These are phyloP conservation scores for Echeneis naucrates DNA, from an alignment of 2,797 vertebrate genomes.

Conservation along the genomic window DNA sequence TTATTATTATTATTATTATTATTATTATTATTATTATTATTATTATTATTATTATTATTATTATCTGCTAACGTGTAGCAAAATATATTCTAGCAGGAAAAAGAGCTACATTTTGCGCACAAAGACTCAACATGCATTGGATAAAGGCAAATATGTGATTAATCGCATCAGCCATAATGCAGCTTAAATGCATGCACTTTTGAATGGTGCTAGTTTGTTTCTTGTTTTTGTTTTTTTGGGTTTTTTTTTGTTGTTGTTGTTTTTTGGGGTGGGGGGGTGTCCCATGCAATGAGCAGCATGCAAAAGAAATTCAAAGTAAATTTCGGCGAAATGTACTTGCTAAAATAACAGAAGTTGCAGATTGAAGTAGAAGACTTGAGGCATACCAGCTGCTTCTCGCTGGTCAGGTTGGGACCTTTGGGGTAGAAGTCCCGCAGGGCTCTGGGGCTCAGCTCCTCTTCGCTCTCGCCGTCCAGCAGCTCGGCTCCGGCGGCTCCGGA, in stretches of 20 bases:
- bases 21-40: too few species aligned
- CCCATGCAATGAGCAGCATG: too few species aligned
- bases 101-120: background rate
- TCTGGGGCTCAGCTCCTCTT: constrained; percentile 82
- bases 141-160: background rate
- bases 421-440: constrained; percentile 87
- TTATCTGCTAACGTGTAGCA: too few species aligned
- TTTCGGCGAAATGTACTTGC: background rate
- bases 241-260: too few species aligned
- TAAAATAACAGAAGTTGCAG: background rate
- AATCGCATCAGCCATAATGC: too few species aligned
- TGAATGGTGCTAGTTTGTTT: constrained; percentile 4
- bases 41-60: too few species aligned
- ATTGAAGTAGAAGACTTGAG: background rate
- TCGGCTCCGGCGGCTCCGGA: constrained; percentile 63
- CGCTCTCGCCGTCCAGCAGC: constrained; percentile 69
- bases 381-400: constrained; percentile 88
- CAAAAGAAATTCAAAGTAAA: background rate
- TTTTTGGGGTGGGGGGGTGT: too few species aligned
- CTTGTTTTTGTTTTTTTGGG: background rate
- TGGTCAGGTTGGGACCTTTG: constrained; percentile 85
- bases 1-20: too few species aligned
- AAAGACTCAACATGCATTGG: background rate
- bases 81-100: background rate
- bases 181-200: background rate